phyloP scores from a whole-genome alignment of 2,113 vertebrate genomes.

The Eidolon helvum region DNA sequence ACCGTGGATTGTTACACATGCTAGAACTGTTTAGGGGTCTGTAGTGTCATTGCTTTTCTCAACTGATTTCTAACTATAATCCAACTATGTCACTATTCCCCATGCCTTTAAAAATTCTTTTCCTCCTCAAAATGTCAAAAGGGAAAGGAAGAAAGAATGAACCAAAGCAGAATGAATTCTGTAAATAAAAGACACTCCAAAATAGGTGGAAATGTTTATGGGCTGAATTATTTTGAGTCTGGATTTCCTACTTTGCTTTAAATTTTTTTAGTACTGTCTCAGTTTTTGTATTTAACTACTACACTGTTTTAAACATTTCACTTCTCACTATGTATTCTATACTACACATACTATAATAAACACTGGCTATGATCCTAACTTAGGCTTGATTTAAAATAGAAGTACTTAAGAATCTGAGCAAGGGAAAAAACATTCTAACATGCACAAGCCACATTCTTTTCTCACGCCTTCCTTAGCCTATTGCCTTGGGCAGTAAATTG shows the following conservation, averaged over 20 bases:
- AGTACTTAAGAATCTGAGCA: slow-evolving; percentile 16
- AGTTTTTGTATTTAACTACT: slow-evolving; percentile 47
- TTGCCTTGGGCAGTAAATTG: slow-evolving; percentile 36
- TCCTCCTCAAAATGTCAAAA: slow-evolving; percentile 3
- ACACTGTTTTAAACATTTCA: slow-evolving; percentile 45
- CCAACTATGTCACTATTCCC: slow-evolving; percentile 31
- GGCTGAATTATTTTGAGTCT: slow-evolving; percentile 14
- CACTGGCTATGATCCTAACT: slow-evolving; percentile 35
- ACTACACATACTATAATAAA: slow-evolving; percentile 53
- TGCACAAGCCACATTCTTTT: slow-evolving; percentile 56
- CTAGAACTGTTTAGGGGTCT: background rate
- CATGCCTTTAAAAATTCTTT: background rate
- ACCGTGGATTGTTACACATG: background rate
- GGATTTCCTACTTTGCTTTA: slow-evolving; percentile 1
- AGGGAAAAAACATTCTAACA: background rate
- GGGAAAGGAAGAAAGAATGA: background rate
- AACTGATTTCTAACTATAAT: slow-evolving; percentile 5
- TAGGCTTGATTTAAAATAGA: slow-evolving; percentile 65
- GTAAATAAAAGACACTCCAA: background rate
- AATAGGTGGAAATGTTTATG: background rate
- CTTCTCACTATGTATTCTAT: slow-evolving; percentile 39
- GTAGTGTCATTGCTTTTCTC: slow-evolving; percentile 41
- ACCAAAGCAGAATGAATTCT: slow-evolving; percentile 17
- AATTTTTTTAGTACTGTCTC: background rate
- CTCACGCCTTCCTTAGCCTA: slow-evolving; percentile 30